Evolutionary conservation across 2,888 invertebrate species (phyloP), one percentile per base, ranked within the genome.

Genomic region (Lucinisca nassula): DNA sequence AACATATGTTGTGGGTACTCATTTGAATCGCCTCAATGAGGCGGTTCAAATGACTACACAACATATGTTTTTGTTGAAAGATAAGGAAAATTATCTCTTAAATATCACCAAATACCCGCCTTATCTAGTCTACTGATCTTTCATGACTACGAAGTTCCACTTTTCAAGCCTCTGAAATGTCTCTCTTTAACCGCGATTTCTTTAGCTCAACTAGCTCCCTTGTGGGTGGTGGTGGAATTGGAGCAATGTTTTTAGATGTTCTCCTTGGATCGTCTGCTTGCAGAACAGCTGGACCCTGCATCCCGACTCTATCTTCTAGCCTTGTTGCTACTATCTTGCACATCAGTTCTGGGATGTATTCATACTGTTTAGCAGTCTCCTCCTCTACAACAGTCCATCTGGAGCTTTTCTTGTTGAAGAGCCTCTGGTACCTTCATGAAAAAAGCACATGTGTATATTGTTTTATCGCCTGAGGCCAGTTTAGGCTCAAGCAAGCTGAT

Each of bases 381-480:
- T 35, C 10, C 21, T 32, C 35, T 6, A 37, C 24, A 6, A 70
- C 70, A 37, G 70, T 35, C 70, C 70, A 70, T 27, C 70, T 10
- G 3, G 35, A 32, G 27, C 70, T 70, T 70, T 70, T 70, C 32
- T 70, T 70, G 37, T 70, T 70, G 21, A 70, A 70, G 14, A 35
- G 70, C 21, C 37, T 70, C 49, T 61, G 67, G 37, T 72, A 70
- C 24, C 79, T 79, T n/a, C 24, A 30, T 51, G 24, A 49, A 79
- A 45, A 55, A 40, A 40, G 14, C 40, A 40, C 14, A 6, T 40
- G 40, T 10, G 40, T 40, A n/a, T n/a, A n/a, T n/a, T n/a, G n/a
- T n/a, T n/a, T n/a, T n/a, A n/a, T n/a, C n/a, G n/a, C n/a, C n/a
- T n/a, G n/a, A n/a, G n/a, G n/a, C n/a, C n/a, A n/a, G n/a, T n/a